phyloP scores from a whole-genome alignment of 2,113 vertebrate genomes.

The Leptobrachium ailaonicum region DNA sequence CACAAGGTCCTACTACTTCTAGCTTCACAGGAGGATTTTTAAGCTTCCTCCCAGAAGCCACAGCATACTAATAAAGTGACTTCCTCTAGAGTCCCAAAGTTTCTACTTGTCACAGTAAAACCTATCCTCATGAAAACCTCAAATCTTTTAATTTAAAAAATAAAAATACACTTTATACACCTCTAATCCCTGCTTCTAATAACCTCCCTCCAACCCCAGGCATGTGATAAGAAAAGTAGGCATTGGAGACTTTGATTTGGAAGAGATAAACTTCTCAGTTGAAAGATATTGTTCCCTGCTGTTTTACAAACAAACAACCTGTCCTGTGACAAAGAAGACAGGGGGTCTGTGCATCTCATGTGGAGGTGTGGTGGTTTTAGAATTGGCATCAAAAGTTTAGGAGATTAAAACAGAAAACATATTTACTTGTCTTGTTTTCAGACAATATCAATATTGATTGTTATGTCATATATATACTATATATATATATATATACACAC shows the following conservation, averaged over 20 bases:
- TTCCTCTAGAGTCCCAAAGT: not conserved
- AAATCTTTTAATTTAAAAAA: not conserved
- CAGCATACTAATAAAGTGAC: accelerated
- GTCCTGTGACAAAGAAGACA: too few species aligned
- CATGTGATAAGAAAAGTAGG: not conserved
- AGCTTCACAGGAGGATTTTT: not conserved
- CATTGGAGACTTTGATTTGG: slow-evolving; percentile 1
- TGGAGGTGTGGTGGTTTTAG: too few species aligned
- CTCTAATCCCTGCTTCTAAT: not conserved
- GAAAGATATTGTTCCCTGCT: accelerated
- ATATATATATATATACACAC: too few species aligned
- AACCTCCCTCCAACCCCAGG: slow-evolving; percentile 33
- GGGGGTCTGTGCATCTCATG: too few species aligned
- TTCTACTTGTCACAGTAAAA: not conserved
- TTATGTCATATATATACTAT: too few species aligned
- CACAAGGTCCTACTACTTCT: not conserved
- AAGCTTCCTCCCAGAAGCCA: not conserved
- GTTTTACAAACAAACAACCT: slow-evolving; percentile 6
- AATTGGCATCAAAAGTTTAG: too few species aligned
- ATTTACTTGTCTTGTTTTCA: too few species aligned
- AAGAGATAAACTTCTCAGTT: slow-evolving; percentile 34
- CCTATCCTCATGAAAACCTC: slow-evolving; percentile 6
- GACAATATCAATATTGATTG: too few species aligned
- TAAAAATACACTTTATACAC: not conserved
- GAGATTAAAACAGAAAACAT: too few species aligned